Base-by-base conservation (phyloP, 2,113 vertebrate genomes). In the Brachirus orientalis region DNA sequence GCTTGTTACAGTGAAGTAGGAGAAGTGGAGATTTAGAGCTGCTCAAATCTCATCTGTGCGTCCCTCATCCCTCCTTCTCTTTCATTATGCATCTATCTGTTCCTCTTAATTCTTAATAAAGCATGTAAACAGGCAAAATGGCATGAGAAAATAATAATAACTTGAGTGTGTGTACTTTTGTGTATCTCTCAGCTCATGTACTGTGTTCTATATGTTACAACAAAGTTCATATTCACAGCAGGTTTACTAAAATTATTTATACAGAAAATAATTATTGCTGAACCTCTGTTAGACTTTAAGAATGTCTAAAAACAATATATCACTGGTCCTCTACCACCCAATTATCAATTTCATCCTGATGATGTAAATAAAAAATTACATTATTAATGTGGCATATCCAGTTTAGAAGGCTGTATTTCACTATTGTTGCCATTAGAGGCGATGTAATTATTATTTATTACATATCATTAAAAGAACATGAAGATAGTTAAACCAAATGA, bases 1-100 rank as follows among this genome's bases (percentile, higher is more conserved):
- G 84, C 83, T 91, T 91, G 88, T 92, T 92, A 89, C 79, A 88
- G 80, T 87, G 75, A 85, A 90, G 89, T 83, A 77, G 87, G 83
- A 84, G 79, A 90, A 89, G 77, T 77, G 71, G 70, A 84, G 79
- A 90, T 90, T 91, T 88, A 86, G 78, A 83, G 74, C 81, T 81
- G 76, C 84, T 90, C 87, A 90, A 89, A 90, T 89, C 82, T 91
- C 88, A 85, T 89, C 80, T 73, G 73, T 78, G 84, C 63, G 72
- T 79, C 75, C 66, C 60, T 69, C 65, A 59, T 74, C 44, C 48
- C 52, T 74, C 74, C 60, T 44, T 61, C 22, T 62, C 68, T 67
- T 72, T 77, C 76, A 73, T 68, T 72, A 61, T 51, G 45, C 70
- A 55, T 57, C 75, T 46, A 51, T 56, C 22, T 75, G 44, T 35